Conservation (phyloP, 1,140 invertebrate species). For the Drosophila tropicalis region DNA sequence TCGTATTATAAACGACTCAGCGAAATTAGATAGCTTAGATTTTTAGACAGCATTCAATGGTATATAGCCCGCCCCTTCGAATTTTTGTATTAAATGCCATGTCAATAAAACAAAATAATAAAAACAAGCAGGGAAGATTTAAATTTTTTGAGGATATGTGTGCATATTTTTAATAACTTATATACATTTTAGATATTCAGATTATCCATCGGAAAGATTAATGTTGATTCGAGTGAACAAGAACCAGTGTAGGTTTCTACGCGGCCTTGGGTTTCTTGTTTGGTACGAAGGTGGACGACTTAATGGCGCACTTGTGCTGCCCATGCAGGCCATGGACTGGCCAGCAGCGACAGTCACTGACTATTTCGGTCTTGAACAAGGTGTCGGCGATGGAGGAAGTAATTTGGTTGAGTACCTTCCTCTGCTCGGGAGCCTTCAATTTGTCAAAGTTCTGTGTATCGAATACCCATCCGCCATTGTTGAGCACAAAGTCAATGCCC, state of each 20-base stretch:
- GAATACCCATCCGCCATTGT: constrained; percentile 78
- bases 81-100: too few species aligned
- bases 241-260: constrained; percentile 25
- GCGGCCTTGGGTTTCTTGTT: constrained; percentile 67
- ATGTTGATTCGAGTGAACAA: background rate
- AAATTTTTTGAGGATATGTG: constrained; percentile 3
- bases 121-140: background rate
- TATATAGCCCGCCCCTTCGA: too few species aligned
- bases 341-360: constrained; percentile 70
- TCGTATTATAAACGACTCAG: too few species aligned
- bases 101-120: background rate
- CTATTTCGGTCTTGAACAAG: constrained; percentile 74
- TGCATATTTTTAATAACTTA: constrained; percentile 25
- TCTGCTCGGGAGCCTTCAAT: constrained; percentile 64
- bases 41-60: too few species aligned
- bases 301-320: constrained; percentile 70
- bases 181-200: constrained; percentile 17
- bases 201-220: constrained; percentile 12
- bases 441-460: constrained; percentile 73
- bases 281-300: constrained; percentile 68
- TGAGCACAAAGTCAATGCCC: constrained; percentile 84
- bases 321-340: constrained; percentile 62
- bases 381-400: constrained; percentile 71
- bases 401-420: constrained; percentile 61
- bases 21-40: too few species aligned